phyloP scores from a whole-genome alignment of 2,888 invertebrate species.

The Stenchaetothrips biformis region DNA sequence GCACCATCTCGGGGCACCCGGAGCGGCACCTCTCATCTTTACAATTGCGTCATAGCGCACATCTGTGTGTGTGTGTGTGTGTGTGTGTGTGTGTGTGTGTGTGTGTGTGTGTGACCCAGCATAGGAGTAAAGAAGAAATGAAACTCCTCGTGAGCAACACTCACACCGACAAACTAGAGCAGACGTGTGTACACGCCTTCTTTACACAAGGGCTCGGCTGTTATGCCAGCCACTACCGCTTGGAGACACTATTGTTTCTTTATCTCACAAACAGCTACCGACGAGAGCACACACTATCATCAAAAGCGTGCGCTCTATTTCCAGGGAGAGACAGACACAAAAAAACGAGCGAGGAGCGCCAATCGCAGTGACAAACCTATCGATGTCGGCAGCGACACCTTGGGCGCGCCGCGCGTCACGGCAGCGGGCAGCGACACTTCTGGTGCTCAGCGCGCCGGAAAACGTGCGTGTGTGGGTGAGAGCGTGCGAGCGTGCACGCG shows the following conservation, averaged over 20 bases:
- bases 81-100: not conserved
- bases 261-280: slow-evolving; percentile 1
- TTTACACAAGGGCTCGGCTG: not conserved
- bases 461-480: not conserved
- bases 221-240: not conserved
- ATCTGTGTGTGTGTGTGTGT: not conserved
- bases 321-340: not conserved
- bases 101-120: not conserved
- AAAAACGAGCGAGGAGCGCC: not conserved
- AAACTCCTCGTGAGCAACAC: not conserved
- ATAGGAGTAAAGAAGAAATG: too few species aligned
- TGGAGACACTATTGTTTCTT: slow-evolving; percentile 23
- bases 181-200: not conserved
- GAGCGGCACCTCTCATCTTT: not conserved
- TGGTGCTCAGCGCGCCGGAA: not conserved
- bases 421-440: not conserved
- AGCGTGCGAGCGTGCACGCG: too few species aligned
- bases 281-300: not conserved
- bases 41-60: not conserved
- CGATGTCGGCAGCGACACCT: slow-evolving; percentile 3
- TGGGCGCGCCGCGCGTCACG: not conserved
- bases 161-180: not conserved
- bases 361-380: not conserved
- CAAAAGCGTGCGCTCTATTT: too few species aligned
- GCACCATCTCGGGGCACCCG: not conserved